Evolutionary conservation across 2,888 invertebrate species (phyloP), one percentile per base, ranked within the genome.

Genomic region (Orchesella flavescens): DNA sequence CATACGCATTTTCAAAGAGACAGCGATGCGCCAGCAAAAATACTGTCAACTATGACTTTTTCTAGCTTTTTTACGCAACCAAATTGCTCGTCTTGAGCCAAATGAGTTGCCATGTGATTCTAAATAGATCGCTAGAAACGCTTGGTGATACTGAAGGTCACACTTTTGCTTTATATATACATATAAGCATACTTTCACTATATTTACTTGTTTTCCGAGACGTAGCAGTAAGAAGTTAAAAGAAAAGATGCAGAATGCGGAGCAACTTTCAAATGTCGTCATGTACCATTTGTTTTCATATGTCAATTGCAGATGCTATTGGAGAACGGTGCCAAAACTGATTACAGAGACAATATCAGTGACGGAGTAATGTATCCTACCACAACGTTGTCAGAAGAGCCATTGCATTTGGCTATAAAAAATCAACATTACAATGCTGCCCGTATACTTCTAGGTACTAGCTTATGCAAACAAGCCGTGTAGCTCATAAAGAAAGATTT

Each of bases 351-450:
- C n/a, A 93, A 94, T 86, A 94, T 94, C 0, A 93, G 93, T 23
- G 94, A 94, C 87, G 89, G 89, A n/a, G 90, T 89, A 59, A 88
- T 88, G 76, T 89, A 85, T 85, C 89, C 89, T 17, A 85, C 86
- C 17, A 89, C 90, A 15, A 89, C 86, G 61, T 72, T 88, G 4
- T 88, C 94, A 89, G 96, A 97, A 89, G 97, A 97, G 89, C 97
- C 97, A 0, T 91, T 97, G n/a, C 92, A 96, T 65, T 91, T 97
- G 86, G 97, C 97, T 0, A 94, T 97, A 86, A 93, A 96, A 89
- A 96, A 96, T 89, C 94, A 94, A 86, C 95, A 96, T 89, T 94
- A 94, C 89, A 91, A 92, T 71, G 92, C 92, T 80, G 91, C 91
- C 10, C 90, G 90, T 19, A 78, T 86, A 79, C 83, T 88, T 53